phyloP scores from a whole-genome alignment of 1,140 invertebrate species.

The Phortica variegata region DNA sequence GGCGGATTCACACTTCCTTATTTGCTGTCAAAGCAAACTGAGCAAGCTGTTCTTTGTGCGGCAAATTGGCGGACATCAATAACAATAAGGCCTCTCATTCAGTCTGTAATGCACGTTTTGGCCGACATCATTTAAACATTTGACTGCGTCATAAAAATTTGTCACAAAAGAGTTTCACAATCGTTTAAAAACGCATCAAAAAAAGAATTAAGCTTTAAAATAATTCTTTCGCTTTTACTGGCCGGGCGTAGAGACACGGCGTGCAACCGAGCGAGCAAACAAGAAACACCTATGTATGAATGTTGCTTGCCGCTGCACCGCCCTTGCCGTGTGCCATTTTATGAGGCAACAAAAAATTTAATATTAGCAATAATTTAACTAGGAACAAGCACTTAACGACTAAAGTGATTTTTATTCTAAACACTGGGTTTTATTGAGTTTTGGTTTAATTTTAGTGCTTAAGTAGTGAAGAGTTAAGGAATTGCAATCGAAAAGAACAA shows the following conservation, averaged over 20 bases:
- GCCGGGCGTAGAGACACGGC: too few species aligned
- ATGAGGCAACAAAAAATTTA: slow-evolving; percentile 51
- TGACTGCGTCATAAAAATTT: slow-evolving; percentile 45
- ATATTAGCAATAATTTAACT: slow-evolving; percentile 53
- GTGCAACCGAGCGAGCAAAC: too few species aligned
- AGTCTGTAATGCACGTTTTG: too few species aligned
- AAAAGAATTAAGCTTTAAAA: slow-evolving; percentile 51
- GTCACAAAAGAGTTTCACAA: slow-evolving; percentile 49
- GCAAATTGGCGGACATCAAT: too few species aligned
- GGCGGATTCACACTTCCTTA: too few species aligned
- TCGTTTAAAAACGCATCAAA: slow-evolving; percentile 57
- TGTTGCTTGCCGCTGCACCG: background rate
- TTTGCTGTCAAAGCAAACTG: too few species aligned
- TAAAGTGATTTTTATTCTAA: slow-evolving; percentile 31
- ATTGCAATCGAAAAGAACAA: too few species aligned
- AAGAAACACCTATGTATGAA: background rate
- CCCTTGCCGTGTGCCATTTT: slow-evolving; percentile 32
- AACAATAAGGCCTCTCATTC: slow-evolving; percentile 48
- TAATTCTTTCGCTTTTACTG: too few species aligned
- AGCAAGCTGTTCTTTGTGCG: too few species aligned
- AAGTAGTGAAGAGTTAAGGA: too few species aligned
- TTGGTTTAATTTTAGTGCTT: too few species aligned
- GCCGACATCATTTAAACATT: slow-evolving; percentile 39
- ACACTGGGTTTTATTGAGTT: too few species aligned
- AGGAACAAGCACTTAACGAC: slow-evolving; percentile 11